Percentiles rank a stretch among this genome's conserved stretches.
Evolutionary conservation across 1,140 invertebrate genomes (phyloP).

Genomic region (Acromyrmex charruanus): DNA sequence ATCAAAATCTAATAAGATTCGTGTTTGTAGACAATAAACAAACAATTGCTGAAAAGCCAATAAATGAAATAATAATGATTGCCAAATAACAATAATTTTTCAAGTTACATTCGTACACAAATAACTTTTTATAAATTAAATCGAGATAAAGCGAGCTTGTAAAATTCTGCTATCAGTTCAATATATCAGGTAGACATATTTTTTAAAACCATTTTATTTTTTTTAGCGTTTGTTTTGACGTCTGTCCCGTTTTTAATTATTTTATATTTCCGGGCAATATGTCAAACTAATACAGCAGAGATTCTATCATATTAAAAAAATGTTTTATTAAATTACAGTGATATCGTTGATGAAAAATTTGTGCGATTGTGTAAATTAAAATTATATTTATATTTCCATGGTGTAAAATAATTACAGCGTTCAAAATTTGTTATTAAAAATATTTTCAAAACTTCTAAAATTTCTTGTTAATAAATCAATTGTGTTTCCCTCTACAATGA

Average conservation of each 20-base stretch:
- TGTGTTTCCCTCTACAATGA: neutral
- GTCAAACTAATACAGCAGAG: slow-evolving; percentile 4
- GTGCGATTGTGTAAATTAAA: slow-evolving; percentile 14
- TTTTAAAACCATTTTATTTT: slow-evolving; percentile 26
- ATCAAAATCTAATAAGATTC: neutral
- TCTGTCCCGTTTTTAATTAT: slow-evolving; percentile 41
- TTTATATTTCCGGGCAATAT: slow-evolving; percentile 15
- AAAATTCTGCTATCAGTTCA: slow-evolving; percentile 8
- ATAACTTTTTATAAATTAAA: slow-evolving; percentile 7
- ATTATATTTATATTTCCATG: neutral
- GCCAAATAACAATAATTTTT: neutral
- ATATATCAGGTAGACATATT: slow-evolving; percentile 13
- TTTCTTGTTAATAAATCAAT: slow-evolving; percentile 4
- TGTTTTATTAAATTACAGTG: slow-evolving; percentile 30
- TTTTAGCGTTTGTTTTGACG: slow-evolving; percentile 20
- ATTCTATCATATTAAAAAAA: slow-evolving; percentile 19
- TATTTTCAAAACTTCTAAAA: neutral
- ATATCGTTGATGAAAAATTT: neutral
- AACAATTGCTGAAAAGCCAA: neutral
- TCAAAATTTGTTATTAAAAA: slow-evolving; percentile 25
- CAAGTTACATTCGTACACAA: neutral
- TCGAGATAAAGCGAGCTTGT: neutral
- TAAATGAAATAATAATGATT: slow-evolving; percentile 1
- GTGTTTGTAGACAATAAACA: neutral
- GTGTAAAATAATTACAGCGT: slow-evolving; percentile 15